Percentiles rank a stretch among this genome's conserved stretches.
phyloP scores from a whole-genome alignment of 2,797 vertebrate genomes.

The Threskiornis aethiopicus region DNA sequence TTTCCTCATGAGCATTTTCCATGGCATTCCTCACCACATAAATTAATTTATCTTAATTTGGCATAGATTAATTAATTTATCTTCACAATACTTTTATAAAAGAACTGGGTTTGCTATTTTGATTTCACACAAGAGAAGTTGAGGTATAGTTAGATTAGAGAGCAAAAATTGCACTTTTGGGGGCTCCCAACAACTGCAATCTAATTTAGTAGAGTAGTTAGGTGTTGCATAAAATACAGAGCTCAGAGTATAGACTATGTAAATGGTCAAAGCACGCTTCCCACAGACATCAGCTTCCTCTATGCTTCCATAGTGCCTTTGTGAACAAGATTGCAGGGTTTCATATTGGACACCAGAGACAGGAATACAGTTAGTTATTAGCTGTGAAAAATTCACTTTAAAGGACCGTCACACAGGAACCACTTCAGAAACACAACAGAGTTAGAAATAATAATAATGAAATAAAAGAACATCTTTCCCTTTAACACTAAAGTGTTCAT shows the following conservation, averaged over 20 bases:
- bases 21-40: slow-evolving; percentile 32
- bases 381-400: neutral
- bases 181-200: neutral
- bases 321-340: neutral
- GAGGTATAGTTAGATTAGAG: neutral
- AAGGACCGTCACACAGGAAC: neutral
- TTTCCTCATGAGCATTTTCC: slow-evolving; percentile 57
- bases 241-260: neutral
- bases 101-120: neutral
- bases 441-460: neutral
- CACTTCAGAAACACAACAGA: neutral
- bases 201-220: neutral
- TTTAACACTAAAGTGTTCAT: neutral
- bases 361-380: neutral
- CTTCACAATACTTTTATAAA: neutral
- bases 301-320: neutral
- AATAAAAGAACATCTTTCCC: neutral
- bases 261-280: neutral
- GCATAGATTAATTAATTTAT: slow-evolving; percentile 51
- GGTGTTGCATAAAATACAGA: neutral
- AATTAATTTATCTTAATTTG: slow-evolving; percentile 67
- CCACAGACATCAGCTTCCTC: neutral
- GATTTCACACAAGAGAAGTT: neutral
- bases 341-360: neutral
- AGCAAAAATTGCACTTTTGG: neutral